phyloP scores from a whole-genome alignment of 2,888 invertebrate species.

The Malthinus flaveolus region DNA sequence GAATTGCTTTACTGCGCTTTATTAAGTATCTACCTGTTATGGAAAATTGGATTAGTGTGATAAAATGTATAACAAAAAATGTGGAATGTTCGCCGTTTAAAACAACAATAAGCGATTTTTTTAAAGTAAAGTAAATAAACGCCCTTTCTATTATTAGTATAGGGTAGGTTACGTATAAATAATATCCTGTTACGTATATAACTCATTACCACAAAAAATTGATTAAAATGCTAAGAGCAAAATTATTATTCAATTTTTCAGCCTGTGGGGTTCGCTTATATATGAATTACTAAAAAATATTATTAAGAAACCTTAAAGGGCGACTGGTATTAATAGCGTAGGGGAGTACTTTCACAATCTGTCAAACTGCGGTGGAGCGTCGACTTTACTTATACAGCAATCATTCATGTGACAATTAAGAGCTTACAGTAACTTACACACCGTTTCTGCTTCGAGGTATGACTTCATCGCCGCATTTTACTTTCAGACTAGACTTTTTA shows the following conservation, averaged over 20 bases:
- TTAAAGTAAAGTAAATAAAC: too few species aligned
- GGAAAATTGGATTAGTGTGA: slow-evolving; percentile 11
- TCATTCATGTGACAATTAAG: slow-evolving; percentile 37
- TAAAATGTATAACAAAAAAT: slow-evolving; percentile 8
- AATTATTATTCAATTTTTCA: too few species aligned
- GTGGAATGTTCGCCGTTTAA: not conserved
- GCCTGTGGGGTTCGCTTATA: too few species aligned
- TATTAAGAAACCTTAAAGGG: slow-evolving; percentile 11
- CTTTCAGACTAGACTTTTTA: too few species aligned
- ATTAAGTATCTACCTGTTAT: slow-evolving; percentile 19
- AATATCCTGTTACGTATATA: too few species aligned
- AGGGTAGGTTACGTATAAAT: too few species aligned
- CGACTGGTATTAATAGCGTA: slow-evolving; percentile 18
- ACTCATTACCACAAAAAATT: too few species aligned
- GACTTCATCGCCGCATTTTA: not conserved
- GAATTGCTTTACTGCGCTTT: slow-evolving; percentile 6
- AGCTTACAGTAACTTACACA: slow-evolving; percentile 15
- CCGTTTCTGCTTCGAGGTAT: slow-evolving; percentile 15
- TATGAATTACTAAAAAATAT: not conserved
- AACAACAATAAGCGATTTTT: too few species aligned
- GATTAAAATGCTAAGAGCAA: too few species aligned
- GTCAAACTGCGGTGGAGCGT: slow-evolving; percentile 33
- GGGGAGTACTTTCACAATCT: slow-evolving; percentile 29
- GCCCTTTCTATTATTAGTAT: too few species aligned
- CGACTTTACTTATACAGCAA: slow-evolving; percentile 35